Conservation (phyloP, 2,113 vertebrate genomes). For the Neotragus moschatus region DNA sequence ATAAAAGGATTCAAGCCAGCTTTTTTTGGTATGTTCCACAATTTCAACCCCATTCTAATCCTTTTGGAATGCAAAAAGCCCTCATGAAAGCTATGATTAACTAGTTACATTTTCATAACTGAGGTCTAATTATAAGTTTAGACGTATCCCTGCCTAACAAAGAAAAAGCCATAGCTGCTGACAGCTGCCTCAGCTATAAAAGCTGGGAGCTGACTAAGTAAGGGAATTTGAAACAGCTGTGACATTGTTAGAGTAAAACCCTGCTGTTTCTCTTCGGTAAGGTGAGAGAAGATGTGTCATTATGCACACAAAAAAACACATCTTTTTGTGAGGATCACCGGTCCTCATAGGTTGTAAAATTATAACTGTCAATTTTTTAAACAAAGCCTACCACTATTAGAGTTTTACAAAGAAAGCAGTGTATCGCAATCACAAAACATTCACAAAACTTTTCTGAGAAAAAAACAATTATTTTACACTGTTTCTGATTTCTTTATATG, state of each 20-base stretch:
- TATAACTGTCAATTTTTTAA: constrained; percentile 33
- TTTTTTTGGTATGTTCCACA: neutral
- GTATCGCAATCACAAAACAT: neutral
- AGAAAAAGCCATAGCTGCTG: constrained; percentile 58
- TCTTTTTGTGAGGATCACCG: neutral
- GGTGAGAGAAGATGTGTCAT: constrained; percentile 45
- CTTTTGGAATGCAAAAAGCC: constrained; percentile 23
- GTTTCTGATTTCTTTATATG: neutral
- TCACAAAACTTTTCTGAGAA: neutral
- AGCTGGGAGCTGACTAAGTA: constrained; percentile 25
- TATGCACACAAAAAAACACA: constrained; percentile 23
- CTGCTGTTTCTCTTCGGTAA: neutral
- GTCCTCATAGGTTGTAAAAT: constrained; percentile 13
- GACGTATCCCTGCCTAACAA: constrained; percentile 63
- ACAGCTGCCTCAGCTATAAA: constrained; percentile 64
- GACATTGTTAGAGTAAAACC: constrained; percentile 51
- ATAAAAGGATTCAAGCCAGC: neutral
- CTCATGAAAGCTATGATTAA: constrained; percentile 64
- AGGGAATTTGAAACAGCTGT: constrained; percentile 57
- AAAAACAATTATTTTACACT: neutral
- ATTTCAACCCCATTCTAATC: neutral
- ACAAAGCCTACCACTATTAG: constrained; percentile 1
- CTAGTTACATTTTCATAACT: constrained; percentile 69
- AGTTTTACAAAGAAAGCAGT: constrained; percentile 40
- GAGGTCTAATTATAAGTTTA: constrained; percentile 74